Percentiles rank a stretch among this genome's conserved stretches.
These are phyloP conservation scores for Oscheius sp. DNA, from an alignment of 2,888 invertebrate genomes.

Conservation along the genomic window DNA sequence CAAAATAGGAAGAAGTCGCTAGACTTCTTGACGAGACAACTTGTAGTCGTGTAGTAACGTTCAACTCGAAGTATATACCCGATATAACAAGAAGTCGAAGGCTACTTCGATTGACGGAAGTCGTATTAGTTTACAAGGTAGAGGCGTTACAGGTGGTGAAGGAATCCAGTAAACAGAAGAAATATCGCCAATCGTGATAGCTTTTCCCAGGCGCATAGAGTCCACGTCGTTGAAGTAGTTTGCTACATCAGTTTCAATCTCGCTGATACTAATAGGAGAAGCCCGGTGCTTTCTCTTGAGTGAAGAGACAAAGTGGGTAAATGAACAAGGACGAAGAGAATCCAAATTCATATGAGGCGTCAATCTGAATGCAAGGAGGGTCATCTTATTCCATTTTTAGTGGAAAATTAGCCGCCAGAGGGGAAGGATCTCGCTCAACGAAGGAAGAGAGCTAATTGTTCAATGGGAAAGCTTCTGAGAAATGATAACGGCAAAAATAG, in stretches of 20 bases:
- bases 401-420: no score
- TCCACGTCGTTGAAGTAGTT: not conserved
- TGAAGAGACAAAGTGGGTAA: not conserved
- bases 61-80: no score
- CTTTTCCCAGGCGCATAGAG: not conserved
- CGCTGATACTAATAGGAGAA: not conserved
- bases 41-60: no score
- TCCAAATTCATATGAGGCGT: not conserved
- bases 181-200: not conserved
- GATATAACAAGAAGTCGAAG: not conserved
- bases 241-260: not conserved
- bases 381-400: not conserved
- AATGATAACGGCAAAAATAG: no score
- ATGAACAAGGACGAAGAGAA: not conserved
- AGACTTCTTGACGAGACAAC: not conserved
- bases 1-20: slow-evolving; percentile 25
- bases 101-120: slow-evolving; percentile 3
- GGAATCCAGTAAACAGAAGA: no score
- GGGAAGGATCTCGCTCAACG: no score
- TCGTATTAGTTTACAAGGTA: not conserved
- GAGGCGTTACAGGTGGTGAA: not conserved
- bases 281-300: not conserved
- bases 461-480: no score
- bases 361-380: not conserved
- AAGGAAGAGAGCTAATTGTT: no score